These are phyloP conservation scores for Syngnathus rostellatus DNA, from an alignment of 2,797 vertebrate genomes.

Conservation along the genomic window DNA sequence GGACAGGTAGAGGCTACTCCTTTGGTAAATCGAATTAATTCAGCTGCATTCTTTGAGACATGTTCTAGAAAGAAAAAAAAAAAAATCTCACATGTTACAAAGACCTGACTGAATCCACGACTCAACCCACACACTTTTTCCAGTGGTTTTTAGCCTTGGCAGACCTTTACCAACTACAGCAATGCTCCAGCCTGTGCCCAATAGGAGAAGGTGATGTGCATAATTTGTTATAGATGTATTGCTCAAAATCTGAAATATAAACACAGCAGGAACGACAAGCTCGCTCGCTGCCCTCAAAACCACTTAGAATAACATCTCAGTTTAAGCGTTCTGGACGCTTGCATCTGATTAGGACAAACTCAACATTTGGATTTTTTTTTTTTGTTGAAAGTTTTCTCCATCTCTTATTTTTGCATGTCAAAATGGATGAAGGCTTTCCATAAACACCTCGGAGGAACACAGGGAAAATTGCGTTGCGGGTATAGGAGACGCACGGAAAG, in stretches of 20 bases:
- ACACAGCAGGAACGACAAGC: constrained; percentile 54
- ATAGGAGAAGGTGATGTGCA: constrained; percentile 68
- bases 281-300: constrained; percentile 50
- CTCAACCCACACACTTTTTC: constrained; percentile 65
- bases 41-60: constrained; percentile 53
- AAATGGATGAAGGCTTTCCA: constrained; percentile 57
- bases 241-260: constrained; percentile 61
- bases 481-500: constrained; percentile 26
- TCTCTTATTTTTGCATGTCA: constrained; percentile 32
- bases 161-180: constrained; percentile 47
- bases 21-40: constrained; percentile 45
- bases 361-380: constrained; percentile 23
- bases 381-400: constrained; percentile 10
- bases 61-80: constrained; percentile 43
- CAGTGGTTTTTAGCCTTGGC: constrained; percentile 66
- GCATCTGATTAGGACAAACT: constrained; percentile 61
- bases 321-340: constrained; percentile 45
- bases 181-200: constrained; percentile 52
- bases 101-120: constrained; percentile 53
- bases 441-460: constrained; percentile 56
- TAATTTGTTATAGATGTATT: constrained; percentile 70
- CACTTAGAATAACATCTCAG: constrained; percentile 57
- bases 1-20: constrained; percentile 37
- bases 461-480: constrained; percentile 44
- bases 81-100: constrained; percentile 52